phyloP scores from a whole-genome alignment of 2,888 invertebrate genomes.

The Eristalinus sepulchralis region DNA sequence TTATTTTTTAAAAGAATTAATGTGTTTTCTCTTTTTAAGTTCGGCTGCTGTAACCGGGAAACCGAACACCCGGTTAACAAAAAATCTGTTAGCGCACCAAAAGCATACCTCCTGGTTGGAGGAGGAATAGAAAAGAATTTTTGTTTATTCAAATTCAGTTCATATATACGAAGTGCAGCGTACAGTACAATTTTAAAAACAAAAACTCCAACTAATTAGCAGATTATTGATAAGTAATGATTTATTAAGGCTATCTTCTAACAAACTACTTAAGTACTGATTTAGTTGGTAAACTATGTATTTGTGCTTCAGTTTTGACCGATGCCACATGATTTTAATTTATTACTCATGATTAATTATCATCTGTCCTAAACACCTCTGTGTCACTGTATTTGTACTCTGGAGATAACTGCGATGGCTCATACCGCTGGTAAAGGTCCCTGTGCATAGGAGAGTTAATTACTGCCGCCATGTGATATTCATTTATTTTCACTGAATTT shows the following conservation, averaged over 20 bases:
- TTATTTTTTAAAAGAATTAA: too few species aligned
- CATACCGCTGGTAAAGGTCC: slow-evolving; percentile 1
- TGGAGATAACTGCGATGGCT: slow-evolving; percentile 43
- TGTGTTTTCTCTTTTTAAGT: too few species aligned
- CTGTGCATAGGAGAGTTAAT: background rate
- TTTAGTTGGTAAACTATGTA: background rate
- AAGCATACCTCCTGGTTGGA: too few species aligned
- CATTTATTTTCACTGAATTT: slow-evolving; percentile 78
- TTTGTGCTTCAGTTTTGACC: slow-evolving; percentile 20
- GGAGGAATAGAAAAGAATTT: too few species aligned
- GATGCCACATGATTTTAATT: slow-evolving; percentile 26
- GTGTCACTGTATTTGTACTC: slow-evolving; percentile 61
- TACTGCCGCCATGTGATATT: background rate
- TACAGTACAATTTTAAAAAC: too few species aligned
- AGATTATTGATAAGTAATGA: background rate
- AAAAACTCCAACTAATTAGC: background rate
- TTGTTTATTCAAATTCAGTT: too few species aligned
- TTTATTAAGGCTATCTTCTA: background rate
- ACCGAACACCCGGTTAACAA: too few species aligned
- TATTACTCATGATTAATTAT: slow-evolving; percentile 20
- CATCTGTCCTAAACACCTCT: slow-evolving; percentile 26
- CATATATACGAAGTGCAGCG: too few species aligned
- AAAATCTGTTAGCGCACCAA: too few species aligned
- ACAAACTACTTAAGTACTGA: slow-evolving; percentile 1
- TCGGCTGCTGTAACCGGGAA: too few species aligned